Conservation (phyloP, 1,140 invertebrate genomes). For the Goniozus legneri region DNA sequence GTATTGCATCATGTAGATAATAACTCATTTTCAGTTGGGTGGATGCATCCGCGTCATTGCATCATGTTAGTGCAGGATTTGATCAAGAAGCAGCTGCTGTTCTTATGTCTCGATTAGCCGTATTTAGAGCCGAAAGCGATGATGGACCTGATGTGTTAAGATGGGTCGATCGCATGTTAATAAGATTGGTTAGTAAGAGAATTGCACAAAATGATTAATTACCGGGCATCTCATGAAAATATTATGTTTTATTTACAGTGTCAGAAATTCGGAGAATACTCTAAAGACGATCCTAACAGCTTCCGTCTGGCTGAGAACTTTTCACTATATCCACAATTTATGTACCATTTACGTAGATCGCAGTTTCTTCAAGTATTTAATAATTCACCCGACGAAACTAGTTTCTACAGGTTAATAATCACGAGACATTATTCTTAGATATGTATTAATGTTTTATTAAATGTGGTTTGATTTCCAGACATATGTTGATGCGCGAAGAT, state of each 20-base stretch:
- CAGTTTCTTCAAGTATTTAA: constrained; percentile 99
- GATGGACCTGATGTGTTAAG: constrained; percentile 95
- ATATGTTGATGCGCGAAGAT: constrained; percentile 96
- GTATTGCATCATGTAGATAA: constrained; percentile 2
- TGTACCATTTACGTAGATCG: constrained; percentile 97
- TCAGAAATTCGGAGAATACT: constrained; percentile 98
- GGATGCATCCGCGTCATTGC: constrained; percentile 74
- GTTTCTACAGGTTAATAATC: constrained; percentile 84
- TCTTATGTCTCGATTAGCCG: constrained; percentile 93
- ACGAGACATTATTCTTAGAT: not conserved
- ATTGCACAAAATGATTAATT: no score
- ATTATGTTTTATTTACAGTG: constrained; percentile 73
- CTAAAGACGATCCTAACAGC: constrained; percentile 94
- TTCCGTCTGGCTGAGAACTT: constrained; percentile 96
- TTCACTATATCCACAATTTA: constrained; percentile 97
- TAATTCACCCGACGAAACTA: constrained; percentile 99
- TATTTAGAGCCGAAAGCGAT: constrained; percentile 93
- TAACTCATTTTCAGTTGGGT: constrained; percentile 65
- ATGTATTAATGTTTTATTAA: not conserved
- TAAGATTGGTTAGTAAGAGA: constrained; percentile 79
- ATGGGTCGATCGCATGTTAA: constrained; percentile 98
- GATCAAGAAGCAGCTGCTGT: constrained; percentile 98
- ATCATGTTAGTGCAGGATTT: constrained; percentile 87
- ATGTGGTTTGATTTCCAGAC: constrained; percentile 58
- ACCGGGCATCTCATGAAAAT: no score